These are phyloP conservation scores for Nyctibius grandis DNA, from an alignment of 2,797 vertebrate genomes.

Conservation along the genomic window DNA sequence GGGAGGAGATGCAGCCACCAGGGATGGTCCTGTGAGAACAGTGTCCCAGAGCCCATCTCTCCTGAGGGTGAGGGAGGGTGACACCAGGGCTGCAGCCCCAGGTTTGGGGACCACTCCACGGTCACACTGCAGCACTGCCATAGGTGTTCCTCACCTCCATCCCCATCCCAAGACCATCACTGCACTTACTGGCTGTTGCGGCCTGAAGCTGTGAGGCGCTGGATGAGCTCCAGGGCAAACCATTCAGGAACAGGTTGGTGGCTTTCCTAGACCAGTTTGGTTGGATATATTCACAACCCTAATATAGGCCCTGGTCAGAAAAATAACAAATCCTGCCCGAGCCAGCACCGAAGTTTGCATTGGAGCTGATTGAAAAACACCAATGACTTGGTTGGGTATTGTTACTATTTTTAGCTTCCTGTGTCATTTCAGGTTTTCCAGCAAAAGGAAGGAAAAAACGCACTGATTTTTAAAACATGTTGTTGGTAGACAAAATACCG, in stretches of 20 bases:
- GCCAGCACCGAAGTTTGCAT: background rate
- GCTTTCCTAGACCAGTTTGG: background rate
- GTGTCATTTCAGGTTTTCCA: slow-evolving; percentile 39
- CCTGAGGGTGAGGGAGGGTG: background rate
- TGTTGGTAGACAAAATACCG: background rate
- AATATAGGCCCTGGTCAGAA: background rate
- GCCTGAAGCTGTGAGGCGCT: rapidly evolving
- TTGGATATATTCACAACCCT: background rate
- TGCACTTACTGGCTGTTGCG: background rate
- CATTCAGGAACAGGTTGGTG: background rate
- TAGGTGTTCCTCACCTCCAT: background rate
- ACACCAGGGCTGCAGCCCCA: background rate
- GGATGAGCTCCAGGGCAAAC: background rate
- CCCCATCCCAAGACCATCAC: background rate
- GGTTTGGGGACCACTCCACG: rapidly evolving
- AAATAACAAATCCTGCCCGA: background rate
- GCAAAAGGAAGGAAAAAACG: background rate
- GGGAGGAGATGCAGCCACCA: background rate
- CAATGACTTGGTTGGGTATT: background rate
- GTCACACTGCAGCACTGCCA: background rate
- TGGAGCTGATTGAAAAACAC: background rate
- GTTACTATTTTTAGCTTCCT: slow-evolving; percentile 27
- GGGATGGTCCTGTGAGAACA: background rate
- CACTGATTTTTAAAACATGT: background rate
- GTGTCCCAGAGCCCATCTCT: background rate